These are phyloP conservation scores for Bimastos eiseni DNA, from an alignment of 2,888 invertebrate species.

Conservation along the genomic window DNA sequence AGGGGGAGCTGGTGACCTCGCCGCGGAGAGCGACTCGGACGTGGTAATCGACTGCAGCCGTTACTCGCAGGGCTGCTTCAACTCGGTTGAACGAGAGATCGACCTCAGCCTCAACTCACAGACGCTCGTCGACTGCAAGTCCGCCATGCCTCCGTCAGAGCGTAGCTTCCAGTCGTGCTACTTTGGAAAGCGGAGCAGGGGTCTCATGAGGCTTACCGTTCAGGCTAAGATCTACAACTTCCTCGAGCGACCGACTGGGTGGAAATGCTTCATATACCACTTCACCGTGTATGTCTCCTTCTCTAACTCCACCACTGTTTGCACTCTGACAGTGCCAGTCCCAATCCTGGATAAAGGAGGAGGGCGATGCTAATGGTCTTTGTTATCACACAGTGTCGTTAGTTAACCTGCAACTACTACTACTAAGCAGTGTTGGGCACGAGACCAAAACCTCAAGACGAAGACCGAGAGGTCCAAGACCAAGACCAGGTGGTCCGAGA, in stretches of 20 bases:
- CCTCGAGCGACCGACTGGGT: slow-evolving; percentile 78
- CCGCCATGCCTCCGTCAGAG: slow-evolving; percentile 19
- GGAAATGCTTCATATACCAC: slow-evolving; percentile 82
- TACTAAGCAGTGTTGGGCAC: no score
- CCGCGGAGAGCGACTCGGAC: background rate
- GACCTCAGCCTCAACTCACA: slow-evolving; percentile 23
- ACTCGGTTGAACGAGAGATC: background rate
- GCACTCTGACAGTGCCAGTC: no score
- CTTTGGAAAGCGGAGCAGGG: background rate
- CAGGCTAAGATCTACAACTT: slow-evolving; percentile 80
- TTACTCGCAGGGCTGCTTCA: slow-evolving; percentile 23
- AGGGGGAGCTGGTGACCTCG: background rate
- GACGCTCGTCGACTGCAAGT: slow-evolving; percentile 9
- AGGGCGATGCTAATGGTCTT: no score
- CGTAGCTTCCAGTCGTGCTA: slow-evolving; percentile 29
- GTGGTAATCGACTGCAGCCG: slow-evolving; percentile 14
- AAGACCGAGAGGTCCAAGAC: no score
- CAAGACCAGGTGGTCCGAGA: no score
- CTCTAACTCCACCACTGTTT: no score
- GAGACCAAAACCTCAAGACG: no score
- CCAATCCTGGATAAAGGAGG: no score
- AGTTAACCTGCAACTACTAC: no score
- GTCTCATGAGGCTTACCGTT: slow-evolving; percentile 51
- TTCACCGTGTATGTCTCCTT: slow-evolving; percentile 75
- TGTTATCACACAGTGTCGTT: no score